Evolutionary conservation across 2,888 invertebrate genomes (phyloP).

Genomic region (Melieria crassipennis): DNA sequence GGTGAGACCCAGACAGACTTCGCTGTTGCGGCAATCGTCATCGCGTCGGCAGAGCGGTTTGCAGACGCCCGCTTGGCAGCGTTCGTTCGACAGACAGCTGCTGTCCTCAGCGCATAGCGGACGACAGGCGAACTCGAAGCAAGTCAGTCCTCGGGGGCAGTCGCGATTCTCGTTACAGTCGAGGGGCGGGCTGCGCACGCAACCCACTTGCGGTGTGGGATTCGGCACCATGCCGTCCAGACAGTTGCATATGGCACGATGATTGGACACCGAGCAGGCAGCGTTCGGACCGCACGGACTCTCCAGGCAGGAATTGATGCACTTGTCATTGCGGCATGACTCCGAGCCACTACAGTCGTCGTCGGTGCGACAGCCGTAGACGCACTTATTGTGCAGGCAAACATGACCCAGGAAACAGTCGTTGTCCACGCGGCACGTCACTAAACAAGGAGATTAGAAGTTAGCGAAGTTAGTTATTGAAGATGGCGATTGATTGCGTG

Average conservation of each 20-base stretch:
- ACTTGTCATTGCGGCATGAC: slow-evolving; percentile 82
- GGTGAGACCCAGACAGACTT: slow-evolving; percentile 84
- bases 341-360: slow-evolving; percentile 89
- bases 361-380: slow-evolving; percentile 85
- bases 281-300: slow-evolving; percentile 89
- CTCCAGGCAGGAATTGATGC: slow-evolving; percentile 79
- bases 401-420: slow-evolving; percentile 93
- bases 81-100: slow-evolving; percentile 84
- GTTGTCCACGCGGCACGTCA: slow-evolving; percentile 90
- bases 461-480: not conserved
- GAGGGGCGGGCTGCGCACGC: slow-evolving; percentile 80
- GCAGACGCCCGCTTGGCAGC: slow-evolving; percentile 76
- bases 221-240: slow-evolving; percentile 83
- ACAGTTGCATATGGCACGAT: slow-evolving; percentile 85
- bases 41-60: slow-evolving; percentile 85
- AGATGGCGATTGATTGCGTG: not conserved
- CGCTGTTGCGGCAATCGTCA: slow-evolving; percentile 86
- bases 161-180: slow-evolving; percentile 82
- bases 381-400: slow-evolving; percentile 85
- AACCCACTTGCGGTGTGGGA: slow-evolving; percentile 88
- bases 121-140: slow-evolving; percentile 78
- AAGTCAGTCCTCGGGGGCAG: slow-evolving; percentile 77
- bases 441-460: slow-evolving; percentile 58
- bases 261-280: slow-evolving; percentile 80
- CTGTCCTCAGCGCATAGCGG: slow-evolving; percentile 80